phyloP scores from a whole-genome alignment of 2,113 vertebrate genomes.

The Megaceryle maxima region DNA sequence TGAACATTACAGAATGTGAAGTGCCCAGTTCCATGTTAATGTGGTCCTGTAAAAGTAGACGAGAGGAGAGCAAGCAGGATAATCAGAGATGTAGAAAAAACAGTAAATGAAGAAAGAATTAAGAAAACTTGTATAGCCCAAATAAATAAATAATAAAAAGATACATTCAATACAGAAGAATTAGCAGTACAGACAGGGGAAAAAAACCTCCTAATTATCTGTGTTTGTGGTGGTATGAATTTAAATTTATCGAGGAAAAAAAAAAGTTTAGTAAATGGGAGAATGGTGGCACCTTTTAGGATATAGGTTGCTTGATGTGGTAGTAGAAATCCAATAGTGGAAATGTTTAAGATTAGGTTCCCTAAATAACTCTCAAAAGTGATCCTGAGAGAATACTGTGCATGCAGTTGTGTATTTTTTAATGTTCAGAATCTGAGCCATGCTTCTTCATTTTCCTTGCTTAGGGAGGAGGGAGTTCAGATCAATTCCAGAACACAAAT shows the following conservation, averaged over 20 bases:
- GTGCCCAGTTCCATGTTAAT: not conserved
- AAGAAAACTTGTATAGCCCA: not conserved
- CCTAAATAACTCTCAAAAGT: not conserved
- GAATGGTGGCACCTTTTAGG: no score
- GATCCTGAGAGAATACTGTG: not conserved
- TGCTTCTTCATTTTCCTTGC: not conserved
- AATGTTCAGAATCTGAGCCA: not conserved
- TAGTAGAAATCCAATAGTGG: not conserved
- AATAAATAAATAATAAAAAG: no score
- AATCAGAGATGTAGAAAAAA: not conserved
- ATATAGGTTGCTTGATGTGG: not conserved
- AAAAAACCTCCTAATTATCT: not conserved
- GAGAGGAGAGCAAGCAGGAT: not conserved
- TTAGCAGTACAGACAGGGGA: not conserved
- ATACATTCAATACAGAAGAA: not conserved
- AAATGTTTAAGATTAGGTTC: not conserved
- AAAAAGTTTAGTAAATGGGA: no score
- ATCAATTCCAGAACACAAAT: not conserved
- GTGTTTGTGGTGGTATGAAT: no score
- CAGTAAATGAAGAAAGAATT: not conserved
- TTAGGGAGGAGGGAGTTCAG: not conserved
- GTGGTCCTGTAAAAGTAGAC: not conserved
- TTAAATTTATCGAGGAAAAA: no score
- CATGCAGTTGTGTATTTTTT: not conserved
- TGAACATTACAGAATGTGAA: not conserved